Conservation (phyloP, 1,140 invertebrate genomes). For the Drosophila navojoa region DNA sequence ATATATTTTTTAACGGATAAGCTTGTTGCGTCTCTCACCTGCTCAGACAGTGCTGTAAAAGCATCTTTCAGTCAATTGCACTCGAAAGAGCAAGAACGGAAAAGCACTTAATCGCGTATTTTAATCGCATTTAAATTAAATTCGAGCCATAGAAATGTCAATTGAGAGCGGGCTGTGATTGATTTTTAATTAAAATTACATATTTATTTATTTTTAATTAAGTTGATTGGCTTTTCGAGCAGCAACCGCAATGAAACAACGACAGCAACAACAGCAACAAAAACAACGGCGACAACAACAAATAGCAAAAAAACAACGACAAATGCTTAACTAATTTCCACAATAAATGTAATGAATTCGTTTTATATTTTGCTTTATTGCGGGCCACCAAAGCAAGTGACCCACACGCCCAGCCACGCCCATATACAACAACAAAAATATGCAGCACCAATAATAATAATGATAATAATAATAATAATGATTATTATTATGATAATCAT, state of each 20-base stretch:
- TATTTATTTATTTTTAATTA: slow-evolving; percentile 80
- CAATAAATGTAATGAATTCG: slow-evolving; percentile 43
- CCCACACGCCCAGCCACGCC: not conserved
- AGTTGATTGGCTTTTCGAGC: slow-evolving; percentile 65
- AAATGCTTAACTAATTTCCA: slow-evolving; percentile 64
- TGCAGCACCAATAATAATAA: slow-evolving; percentile 32
- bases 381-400: not conserved
- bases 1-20: too few relatives aligned
- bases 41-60: not conserved
- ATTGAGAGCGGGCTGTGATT: slow-evolving; percentile 49
- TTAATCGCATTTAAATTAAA: slow-evolving; percentile 31
- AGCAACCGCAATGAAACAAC: slow-evolving; percentile 44
- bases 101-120: slow-evolving; percentile 16
- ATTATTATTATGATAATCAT: slow-evolving; percentile 34
- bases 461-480: slow-evolving; percentile 35
- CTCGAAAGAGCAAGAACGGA: slow-evolving; percentile 3
- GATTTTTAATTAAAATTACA: slow-evolving; percentile 78
- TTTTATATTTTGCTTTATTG: slow-evolving; percentile 32
- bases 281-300: slow-evolving; percentile 16
- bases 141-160: slow-evolving; percentile 35
- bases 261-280: not conserved
- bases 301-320: not conserved
- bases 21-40: not conserved
- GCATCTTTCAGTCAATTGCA: slow-evolving; percentile 33
- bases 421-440: slow-evolving; percentile 7